Conservation (phyloP, 2,113 vertebrate species). For the Ancistrus triradiatus region DNA sequence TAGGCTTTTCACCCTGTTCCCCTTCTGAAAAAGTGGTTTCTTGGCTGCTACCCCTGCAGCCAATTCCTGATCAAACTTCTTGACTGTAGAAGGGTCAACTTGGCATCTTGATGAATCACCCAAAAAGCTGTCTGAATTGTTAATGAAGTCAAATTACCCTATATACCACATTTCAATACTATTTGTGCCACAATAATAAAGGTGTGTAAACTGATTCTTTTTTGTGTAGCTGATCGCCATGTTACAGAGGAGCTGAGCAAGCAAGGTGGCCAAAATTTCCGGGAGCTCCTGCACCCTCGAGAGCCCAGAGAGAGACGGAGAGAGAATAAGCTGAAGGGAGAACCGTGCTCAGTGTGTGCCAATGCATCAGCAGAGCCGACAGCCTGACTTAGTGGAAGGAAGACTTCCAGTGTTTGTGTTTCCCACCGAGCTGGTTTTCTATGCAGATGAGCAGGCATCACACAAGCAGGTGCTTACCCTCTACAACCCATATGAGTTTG, state of each 20-base stretch:
- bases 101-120: too few species aligned
- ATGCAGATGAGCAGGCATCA: conserved; percentile 93
- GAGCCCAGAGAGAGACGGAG: conserved; percentile 40
- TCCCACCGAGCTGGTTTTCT: conserved; percentile 96
- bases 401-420: conserved; percentile 98
- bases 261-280: conserved; percentile 39
- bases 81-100: too few species aligned
- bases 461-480: conserved; percentile 98
- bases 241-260: conserved; percentile 55
- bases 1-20: too few species aligned
- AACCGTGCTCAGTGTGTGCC: conserved; percentile 82
- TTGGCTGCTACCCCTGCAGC: too few species aligned
- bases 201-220: background rate
- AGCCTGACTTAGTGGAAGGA: conserved; percentile 98
- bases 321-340: conserved; percentile 57
- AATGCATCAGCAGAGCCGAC: conserved; percentile 98
- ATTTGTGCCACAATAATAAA: too few species aligned
- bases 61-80: too few species aligned
- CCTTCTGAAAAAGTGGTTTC: too few species aligned
- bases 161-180: too few species aligned
- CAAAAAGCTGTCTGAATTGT: too few species aligned
- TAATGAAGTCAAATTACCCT: too few species aligned
- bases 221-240: conserved; percentile 46
- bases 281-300: conserved; percentile 38
- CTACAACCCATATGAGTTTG: conserved; percentile 98